Evolutionary conservation across 2,797 vertebrate genomes (phyloP).

Genomic region (Typhlichthys eigenmanni): DNA sequence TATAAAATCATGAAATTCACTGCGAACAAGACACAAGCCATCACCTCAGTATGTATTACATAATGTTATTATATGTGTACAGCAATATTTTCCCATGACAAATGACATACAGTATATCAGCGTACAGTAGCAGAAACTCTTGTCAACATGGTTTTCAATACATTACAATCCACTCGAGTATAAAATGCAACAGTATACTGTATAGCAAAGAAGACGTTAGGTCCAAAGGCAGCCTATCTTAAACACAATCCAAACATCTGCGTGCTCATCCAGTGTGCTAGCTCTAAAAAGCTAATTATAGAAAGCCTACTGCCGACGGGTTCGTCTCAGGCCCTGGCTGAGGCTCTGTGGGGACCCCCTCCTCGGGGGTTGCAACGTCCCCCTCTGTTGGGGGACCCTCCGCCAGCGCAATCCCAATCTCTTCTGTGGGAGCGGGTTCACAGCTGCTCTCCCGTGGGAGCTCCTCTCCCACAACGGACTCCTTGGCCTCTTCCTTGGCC

Average conservation of each 20-base stretch:
- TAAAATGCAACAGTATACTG: no score
- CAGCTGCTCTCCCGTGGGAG: slow-evolving; percentile 5
- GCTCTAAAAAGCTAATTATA: slow-evolving; percentile 20
- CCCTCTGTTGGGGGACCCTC: slow-evolving; percentile 38
- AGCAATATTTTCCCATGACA: no score
- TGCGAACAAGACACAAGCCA: no score
- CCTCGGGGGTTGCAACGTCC: slow-evolving; percentile 20
- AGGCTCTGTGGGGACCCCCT: slow-evolving; percentile 31
- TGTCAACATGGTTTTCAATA: no score
- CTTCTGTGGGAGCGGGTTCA: slow-evolving; percentile 25
- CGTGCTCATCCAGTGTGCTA: slow-evolving; percentile 4
- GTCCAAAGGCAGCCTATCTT: not conserved
- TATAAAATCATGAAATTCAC: no score
- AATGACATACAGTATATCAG: no score
- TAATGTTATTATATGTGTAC: no score
- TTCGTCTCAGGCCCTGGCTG: slow-evolving; percentile 40
- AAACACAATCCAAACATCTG: not conserved
- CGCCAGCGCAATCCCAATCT: slow-evolving; percentile 29
- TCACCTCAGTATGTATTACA: no score
- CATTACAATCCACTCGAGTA: no score
- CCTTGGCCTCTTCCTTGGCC: slow-evolving; percentile 13
- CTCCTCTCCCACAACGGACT: not conserved
- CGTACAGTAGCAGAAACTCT: no score
- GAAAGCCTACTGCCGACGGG: slow-evolving; percentile 61
- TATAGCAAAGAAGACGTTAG: no score